These are phyloP conservation scores for Ia io DNA, from an alignment of 2,113 vertebrate species.

Conservation along the genomic window DNA sequence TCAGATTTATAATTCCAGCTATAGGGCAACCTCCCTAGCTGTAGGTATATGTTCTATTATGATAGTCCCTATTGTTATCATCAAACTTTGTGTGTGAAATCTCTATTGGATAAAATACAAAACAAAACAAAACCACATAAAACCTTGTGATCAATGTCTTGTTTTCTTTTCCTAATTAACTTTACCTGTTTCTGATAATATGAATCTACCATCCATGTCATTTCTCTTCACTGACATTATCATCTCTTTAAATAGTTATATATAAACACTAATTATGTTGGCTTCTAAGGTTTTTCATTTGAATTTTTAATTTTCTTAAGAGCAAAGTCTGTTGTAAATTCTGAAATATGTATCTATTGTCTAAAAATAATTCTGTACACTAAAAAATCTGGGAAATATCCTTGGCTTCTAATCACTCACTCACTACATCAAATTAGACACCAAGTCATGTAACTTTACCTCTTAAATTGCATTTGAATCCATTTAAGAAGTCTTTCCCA, in stretches of 20 bases:
- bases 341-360: neutral
- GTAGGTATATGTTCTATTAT: neutral
- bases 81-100: neutral
- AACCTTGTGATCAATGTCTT: neutral
- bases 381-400: neutral
- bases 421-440: neutral
- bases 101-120: neutral
- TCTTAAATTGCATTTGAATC: neutral
- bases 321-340: neutral
- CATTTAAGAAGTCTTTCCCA: neutral
- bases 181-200: neutral
- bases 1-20: neutral
- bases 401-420: neutral
- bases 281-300: slow-evolving; percentile 16
- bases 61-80: neutral
- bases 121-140: neutral
- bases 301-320: slow-evolving; percentile 37
- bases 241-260: slow-evolving; percentile 1
- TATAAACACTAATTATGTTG: slow-evolving; percentile 20
- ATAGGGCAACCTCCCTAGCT: neutral
- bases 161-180: slow-evolving; percentile 27
- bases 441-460: neutral
- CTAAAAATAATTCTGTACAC: neutral
- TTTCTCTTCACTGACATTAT: neutral
- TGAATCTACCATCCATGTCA: neutral